These are phyloP conservation scores for Sinodicranocentrus sp. DNA, from an alignment of 2,888 invertebrate species.

Conservation along the genomic window DNA sequence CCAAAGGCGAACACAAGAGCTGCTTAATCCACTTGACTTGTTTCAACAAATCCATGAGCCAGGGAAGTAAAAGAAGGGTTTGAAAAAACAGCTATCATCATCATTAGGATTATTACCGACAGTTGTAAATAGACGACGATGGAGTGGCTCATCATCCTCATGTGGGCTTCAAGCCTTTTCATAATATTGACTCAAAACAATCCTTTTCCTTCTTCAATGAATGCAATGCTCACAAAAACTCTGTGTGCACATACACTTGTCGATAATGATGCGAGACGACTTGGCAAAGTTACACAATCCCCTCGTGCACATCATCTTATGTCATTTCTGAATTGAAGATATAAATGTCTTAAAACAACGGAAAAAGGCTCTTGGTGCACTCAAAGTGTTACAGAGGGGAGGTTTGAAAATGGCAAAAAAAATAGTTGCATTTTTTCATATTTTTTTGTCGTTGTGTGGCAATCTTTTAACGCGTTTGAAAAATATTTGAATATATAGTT, in stretches of 20 bases:
- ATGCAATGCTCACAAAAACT: too few species aligned
- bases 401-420: too few species aligned
- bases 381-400: too few species aligned
- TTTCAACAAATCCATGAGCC: constrained; percentile 37
- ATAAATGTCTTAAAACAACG: too few species aligned
- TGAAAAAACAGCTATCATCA: constrained; percentile 41
- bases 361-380: too few species aligned
- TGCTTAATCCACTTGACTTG: constrained; percentile 51
- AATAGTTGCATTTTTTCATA: not conserved
- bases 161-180: constrained; percentile 28
- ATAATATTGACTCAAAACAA: constrained; percentile 62
- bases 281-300: too few species aligned
- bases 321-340: too few species aligned
- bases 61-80: constrained; percentile 28
- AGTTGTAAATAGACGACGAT: constrained; percentile 55
- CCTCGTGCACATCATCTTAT: too few species aligned
- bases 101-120: constrained; percentile 49
- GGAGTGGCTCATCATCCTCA: constrained; percentile 7
- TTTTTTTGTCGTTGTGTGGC: not conserved
- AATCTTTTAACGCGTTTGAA: not conserved
- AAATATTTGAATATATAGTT: not conserved
- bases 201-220: not conserved
- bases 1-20: not conserved
- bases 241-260: too few species aligned
- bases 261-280: too few species aligned